Evolutionary conservation across 2,888 invertebrate species (phyloP), one percentile per base, ranked within the genome.

Genomic region (Idaea dimidiata): DNA sequence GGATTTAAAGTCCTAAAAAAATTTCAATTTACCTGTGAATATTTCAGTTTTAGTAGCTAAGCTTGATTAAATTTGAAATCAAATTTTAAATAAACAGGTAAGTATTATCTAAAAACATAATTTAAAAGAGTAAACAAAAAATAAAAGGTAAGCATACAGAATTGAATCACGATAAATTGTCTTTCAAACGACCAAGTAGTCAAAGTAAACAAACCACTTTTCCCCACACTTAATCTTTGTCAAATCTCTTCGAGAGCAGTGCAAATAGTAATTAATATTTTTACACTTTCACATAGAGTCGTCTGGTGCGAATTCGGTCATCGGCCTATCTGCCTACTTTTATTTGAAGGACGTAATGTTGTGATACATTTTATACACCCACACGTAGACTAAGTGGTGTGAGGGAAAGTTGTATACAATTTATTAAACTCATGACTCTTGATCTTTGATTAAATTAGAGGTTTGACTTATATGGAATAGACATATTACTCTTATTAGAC

Each of bases 191-290:
- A 43, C 43, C 10, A 43, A 43, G 43, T 43, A 6, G 43, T 43
- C 43, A 43, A 43, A 43, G 43, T 14, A 5, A 43, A 43, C 43
- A 43, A 43, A 43, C 43, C 43, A 43, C 43, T 43, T 43, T 43
- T 43, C 43, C 43, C 43, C 43, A 43, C 14, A 43, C 43, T 43
- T 86, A 84, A 60, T 63, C 31, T 75, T 82, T 80, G 72, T 81
- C 79, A 43, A 43, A 43, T 43, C 43, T 43, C 68, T 73, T 79
- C 79, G 78, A 76, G 73, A 80, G 72, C 76, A 74, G 75, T 69
- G 81, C 81, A 87, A 84, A 82, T 76, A 84, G 78, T 83, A 85
- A 89, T 88, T 89, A 87, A 86, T 86, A 80, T 83, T 83, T 84
- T 84, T 81, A 86, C 86, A 87, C 90, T 91, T 91, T 91, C 90